A percentile compares a stretch with the other conserved stretches of the same genome.
Conservation (phyloP, 2,113 vertebrate genomes). For the Vulpes vulpes region DNA sequence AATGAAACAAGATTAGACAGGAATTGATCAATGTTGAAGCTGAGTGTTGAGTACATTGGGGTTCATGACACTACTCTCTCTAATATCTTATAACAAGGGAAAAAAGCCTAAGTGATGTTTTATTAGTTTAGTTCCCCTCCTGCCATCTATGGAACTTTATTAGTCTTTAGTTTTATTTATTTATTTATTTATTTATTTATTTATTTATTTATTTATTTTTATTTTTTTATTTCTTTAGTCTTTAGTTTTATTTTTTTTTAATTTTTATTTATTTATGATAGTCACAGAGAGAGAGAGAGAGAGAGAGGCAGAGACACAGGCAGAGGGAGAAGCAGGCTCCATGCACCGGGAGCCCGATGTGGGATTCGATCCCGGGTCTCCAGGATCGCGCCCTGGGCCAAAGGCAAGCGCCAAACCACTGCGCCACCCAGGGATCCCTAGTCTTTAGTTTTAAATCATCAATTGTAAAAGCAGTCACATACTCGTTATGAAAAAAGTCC, state of each 20-base stretch:
- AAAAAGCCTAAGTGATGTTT: not conserved
- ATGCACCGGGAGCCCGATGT: no score
- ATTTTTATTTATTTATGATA: no score
- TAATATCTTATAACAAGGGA: constrained; percentile 14
- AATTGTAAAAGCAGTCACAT: not conserved
- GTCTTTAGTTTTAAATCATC: constrained; percentile 40
- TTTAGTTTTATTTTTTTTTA: constrained; percentile 56
- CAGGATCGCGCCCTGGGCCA: no score
- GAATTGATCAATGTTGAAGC: constrained; percentile 7
- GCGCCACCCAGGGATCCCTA: no score
- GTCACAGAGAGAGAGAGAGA: no score
- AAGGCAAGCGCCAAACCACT: no score
- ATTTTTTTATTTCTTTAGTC: not conserved
- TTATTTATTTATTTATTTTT: not conserved
- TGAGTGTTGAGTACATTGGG: not conserved
- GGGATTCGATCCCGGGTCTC: no score
- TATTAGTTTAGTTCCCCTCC: not conserved
- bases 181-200: no score
- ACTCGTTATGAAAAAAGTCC: not conserved
- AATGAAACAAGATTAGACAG: not conserved
- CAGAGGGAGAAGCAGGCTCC: no score
- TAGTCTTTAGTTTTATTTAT: not conserved
- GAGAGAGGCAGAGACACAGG: no score
- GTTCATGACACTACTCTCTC: not conserved
- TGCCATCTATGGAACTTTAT: not conserved